phyloP scores from a whole-genome alignment of 2,113 vertebrate genomes.

The Mormyrus lacerda region DNA sequence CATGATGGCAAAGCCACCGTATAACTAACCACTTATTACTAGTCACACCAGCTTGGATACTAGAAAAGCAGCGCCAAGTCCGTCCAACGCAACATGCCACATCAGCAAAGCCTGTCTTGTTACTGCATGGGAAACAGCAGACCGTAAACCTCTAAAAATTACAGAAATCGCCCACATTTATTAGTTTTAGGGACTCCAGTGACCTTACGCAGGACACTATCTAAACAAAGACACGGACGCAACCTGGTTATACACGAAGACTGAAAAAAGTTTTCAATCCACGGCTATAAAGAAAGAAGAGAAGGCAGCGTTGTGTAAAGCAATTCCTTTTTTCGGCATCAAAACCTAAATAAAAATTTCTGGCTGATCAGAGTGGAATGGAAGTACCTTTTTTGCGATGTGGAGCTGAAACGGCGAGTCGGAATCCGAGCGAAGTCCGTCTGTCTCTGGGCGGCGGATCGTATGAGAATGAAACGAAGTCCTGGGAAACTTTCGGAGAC shows the following conservation, averaged over 20 bases:
- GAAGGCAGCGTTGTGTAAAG: not conserved
- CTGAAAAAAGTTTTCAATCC: not conserved
- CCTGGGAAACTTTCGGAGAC: not conserved
- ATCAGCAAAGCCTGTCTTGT: not conserved
- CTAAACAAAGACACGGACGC: not conserved
- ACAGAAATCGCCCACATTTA: not conserved
- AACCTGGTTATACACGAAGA: not conserved
- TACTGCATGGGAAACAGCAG: not conserved
- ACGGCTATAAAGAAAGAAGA: not conserved
- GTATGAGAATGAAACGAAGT: not conserved
- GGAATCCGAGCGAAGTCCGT: not conserved
- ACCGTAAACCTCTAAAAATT: not conserved
- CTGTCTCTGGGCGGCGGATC: not conserved
- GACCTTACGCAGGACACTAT: not conserved
- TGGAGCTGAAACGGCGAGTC: not conserved
- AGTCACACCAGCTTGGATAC: not conserved
- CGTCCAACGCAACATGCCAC: constrained; percentile 1
- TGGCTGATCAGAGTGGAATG: not conserved
- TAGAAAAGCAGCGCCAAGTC: not conserved
- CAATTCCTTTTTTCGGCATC: not conserved
- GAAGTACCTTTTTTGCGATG: not conserved
- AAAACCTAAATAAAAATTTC: not conserved
- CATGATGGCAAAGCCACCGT: not conserved
- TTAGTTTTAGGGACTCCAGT: not conserved
- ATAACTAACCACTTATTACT: not conserved